These are phyloP conservation scores for Craseonycteris thonglongyai DNA, from an alignment of 2,113 vertebrate species.

Conservation along the genomic window DNA sequence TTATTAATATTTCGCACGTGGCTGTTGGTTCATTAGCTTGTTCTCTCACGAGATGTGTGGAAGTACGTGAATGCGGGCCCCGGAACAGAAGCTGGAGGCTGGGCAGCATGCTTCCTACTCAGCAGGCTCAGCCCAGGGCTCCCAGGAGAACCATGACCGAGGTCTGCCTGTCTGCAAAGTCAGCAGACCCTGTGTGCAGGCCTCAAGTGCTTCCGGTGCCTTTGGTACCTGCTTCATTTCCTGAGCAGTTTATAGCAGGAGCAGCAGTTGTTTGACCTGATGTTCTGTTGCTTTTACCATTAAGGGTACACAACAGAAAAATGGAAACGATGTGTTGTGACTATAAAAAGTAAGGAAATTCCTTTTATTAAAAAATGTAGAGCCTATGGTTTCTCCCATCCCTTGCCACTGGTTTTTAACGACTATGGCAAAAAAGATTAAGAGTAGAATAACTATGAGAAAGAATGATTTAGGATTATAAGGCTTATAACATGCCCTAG, in stretches of 20 bases:
- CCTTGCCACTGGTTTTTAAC: neutral
- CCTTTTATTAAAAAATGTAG: neutral
- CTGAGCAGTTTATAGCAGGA: neutral
- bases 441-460: neutral
- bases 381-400: neutral
- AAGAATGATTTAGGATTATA: neutral
- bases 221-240: neutral
- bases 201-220: rapidly evolving
- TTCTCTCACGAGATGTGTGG: neutral
- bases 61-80: rapidly evolving
- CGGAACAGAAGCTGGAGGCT: neutral
- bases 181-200: neutral
- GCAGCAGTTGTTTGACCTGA: no score
- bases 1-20: constrained; percentile 28
- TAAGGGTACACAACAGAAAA: neutral
- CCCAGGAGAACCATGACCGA: rapidly evolving
- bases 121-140: neutral
- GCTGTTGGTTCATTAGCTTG: constrained; percentile 1
- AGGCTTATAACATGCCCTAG: neutral
- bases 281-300: neutral
- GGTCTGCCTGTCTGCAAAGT: neutral
- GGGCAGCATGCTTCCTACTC: neutral
- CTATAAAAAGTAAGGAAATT: neutral
- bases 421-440: neutral
- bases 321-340: neutral